Base-by-base conservation (phyloP, 1,140 invertebrate genomes). In the Drosophila miranda region DNA sequence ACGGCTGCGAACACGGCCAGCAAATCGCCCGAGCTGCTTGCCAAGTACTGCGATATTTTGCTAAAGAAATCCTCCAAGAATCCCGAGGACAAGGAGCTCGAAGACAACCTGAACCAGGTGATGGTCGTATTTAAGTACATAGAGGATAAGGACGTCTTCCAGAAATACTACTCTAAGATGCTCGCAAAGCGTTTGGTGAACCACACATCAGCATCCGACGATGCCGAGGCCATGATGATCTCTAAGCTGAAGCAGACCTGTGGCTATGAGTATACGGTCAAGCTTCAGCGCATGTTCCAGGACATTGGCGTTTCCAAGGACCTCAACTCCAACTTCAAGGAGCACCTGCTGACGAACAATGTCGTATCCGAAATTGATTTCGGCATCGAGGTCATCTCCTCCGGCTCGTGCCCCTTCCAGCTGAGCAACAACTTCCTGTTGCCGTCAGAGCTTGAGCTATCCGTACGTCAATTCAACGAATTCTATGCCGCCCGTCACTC, bases 71-170 rank as follows among this genome's bases (percentile, higher is more conserved):
- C 97, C 53, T 98, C 97, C 78, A 99, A 99, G 92, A 99, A 99
- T 92, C 97, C 98, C 0, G 98, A 99, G 92, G 99, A 99, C 91
- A 96, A 96, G 14, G 99, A 99, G 92, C 93, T 99, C 28, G 99
- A 99, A 92, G 98, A 99, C 91, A 98, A 97, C 34, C 93, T 99
- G 16, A 99, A 99, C 92, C 98, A 99, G 96, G 97, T 99, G 92
- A 99, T 99, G 98, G 96, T 99, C 67, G 98, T 99, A 19, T 99
- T 99, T 92, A 99, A 99, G 92, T 99, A 99, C 91, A 98, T 99
- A 55, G 98, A 99, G 92, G 99, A 99, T 92, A 99, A 99, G 92
- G 99, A 99, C 92, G 98, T 99, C n/a, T 99, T 99, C 92, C 98
- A 99, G 92, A 99, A 99, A 91, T 99, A 99, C 92, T 99, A 99